Percentiles rank a stretch among this genome's conserved stretches.
Evolutionary conservation across 2,888 invertebrate species (phyloP).

Genomic region (Corbicula japonica): DNA sequence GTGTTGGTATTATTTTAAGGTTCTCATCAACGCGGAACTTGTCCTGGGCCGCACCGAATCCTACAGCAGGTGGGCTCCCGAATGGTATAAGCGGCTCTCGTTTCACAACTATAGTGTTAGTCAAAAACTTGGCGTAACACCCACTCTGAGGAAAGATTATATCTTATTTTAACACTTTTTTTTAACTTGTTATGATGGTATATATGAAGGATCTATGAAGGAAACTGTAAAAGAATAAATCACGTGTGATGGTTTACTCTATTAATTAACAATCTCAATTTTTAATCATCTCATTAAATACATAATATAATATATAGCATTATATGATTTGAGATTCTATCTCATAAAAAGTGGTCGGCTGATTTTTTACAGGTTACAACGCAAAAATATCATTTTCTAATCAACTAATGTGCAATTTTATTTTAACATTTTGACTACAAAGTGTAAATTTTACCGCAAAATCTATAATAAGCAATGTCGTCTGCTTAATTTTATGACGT

Average conservation of each 20-base stretch:
- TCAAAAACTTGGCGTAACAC: slow-evolving; percentile 65
- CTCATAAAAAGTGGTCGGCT: too few species aligned
- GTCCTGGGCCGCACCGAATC: slow-evolving; percentile 16
- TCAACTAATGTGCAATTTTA: too few species aligned
- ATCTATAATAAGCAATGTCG: too few species aligned
- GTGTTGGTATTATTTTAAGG: slow-evolving; percentile 23
- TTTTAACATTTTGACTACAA: too few species aligned
- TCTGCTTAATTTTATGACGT: too few species aligned
- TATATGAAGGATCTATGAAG: not conserved
- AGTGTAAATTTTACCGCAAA: too few species aligned
- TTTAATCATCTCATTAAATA: not conserved
- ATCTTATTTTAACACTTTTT: not conserved
- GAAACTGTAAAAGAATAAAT: not conserved
- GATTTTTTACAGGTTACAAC: too few species aligned
- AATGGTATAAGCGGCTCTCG: slow-evolving; percentile 34
- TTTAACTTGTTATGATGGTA: not conserved
- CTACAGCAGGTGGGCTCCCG: slow-evolving; percentile 13
- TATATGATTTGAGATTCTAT: not conserved
- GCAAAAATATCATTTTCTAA: too few species aligned
- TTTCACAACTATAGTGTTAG: slow-evolving; percentile 10
- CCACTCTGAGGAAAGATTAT: slow-evolving; percentile 68
- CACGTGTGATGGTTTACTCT: not conserved
- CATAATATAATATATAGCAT: not conserved
- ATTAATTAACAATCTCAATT: not conserved
- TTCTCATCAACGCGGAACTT: slow-evolving; percentile 35